Evolutionary conservation across 2,888 invertebrate genomes (phyloP).

Genomic region (Elgonia sp.): DNA sequence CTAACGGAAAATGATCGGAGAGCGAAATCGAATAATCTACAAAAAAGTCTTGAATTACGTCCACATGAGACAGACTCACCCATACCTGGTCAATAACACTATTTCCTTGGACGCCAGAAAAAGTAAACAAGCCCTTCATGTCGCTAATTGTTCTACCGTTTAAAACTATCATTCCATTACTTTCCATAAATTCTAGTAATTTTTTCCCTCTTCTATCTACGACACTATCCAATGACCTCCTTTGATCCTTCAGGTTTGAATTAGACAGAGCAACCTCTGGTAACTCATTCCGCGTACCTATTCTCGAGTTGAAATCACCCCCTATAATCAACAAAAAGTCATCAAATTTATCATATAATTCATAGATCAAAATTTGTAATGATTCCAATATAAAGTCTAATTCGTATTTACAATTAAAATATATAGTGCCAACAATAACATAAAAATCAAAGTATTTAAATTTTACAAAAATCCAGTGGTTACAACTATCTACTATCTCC

Average conservation of each 20-base stretch:
- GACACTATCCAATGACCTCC: constrained; percentile 3
- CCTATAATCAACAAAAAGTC: constrained; percentile 17
- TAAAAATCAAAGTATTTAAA: constrained; percentile 15
- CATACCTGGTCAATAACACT: constrained; percentile 32
- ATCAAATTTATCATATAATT: constrained; percentile 23
- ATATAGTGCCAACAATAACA: constrained; percentile 29
- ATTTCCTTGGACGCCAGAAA: background rate
- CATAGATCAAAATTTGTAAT: constrained; percentile 28
- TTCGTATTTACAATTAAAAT: constrained; percentile 33
- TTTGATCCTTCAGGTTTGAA: background rate
- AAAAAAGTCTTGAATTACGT: constrained; percentile 3
- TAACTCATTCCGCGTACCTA: background rate
- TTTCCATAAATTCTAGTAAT: constrained; percentile 30
- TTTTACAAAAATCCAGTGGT: constrained; percentile 22
- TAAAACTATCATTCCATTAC: constrained; percentile 14
- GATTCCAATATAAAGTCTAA: background rate
- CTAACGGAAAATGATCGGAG: constrained; percentile 36
- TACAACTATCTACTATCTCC: constrained; percentile 14
- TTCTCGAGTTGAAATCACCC: constrained; percentile 30
- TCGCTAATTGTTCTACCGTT: constrained; percentile 17
- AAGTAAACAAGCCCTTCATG: background rate
- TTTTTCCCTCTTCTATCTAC: constrained; percentile 7
- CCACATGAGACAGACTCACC: constrained; percentile 23
- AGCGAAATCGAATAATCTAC: constrained; percentile 2
- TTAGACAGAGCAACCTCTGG: background rate